Conservation (phyloP, 2,797 vertebrate species). For the Pseudochaenichthys georgianus region DNA sequence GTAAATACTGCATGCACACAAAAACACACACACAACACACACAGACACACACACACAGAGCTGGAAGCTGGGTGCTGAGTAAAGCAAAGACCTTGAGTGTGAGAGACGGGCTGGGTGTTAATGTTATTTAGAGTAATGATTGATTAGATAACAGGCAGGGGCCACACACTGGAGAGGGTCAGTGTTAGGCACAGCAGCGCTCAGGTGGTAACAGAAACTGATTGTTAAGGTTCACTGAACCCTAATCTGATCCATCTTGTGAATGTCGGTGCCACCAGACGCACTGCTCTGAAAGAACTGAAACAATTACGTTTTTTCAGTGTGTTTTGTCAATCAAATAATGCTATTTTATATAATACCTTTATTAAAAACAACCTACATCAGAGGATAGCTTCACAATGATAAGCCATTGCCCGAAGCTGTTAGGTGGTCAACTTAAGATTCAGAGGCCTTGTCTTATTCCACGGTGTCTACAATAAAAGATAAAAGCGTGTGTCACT, state of each 20-base stretch:
- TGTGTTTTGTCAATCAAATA: too few relatives aligned
- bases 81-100: conserved; percentile 39
- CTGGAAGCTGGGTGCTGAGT: conserved; percentile 18
- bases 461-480: background rate
- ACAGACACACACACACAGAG: conserved; percentile 17
- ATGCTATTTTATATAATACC: too few relatives aligned
- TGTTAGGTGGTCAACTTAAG: background rate
- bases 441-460: background rate
- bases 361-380: background rate
- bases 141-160: conserved; percentile 30
- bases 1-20: conserved; percentile 33
- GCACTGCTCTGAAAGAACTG: background rate
- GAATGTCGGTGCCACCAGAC: background rate
- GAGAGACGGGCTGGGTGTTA: conserved; percentile 18
- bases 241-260: background rate
- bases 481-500: background rate
- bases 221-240: conserved; percentile 1
- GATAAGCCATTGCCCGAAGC: background rate
- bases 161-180: conserved; percentile 16
- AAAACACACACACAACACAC: conserved; percentile 38
- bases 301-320: too few relatives aligned
- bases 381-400: background rate
- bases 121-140: conserved; percentile 24
- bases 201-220: conserved; percentile 17
- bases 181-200: conserved; percentile 6